phyloP scores from a whole-genome alignment of 1,140 invertebrate genomes.

The Drosophila nannoptera region DNA sequence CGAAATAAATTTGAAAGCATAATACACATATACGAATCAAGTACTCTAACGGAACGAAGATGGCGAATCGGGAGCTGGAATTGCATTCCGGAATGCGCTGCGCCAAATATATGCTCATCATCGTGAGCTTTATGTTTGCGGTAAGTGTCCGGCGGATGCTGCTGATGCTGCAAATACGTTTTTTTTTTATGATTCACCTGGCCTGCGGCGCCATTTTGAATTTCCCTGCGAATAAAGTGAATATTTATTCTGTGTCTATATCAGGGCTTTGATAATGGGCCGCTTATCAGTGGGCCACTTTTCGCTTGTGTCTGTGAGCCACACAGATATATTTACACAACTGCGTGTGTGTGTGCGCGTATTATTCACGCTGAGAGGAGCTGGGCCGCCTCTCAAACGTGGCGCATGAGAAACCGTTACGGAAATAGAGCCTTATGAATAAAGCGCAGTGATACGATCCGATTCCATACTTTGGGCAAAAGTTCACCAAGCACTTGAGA shows the following conservation, averaged over 20 bases:
- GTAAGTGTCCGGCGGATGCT: slow-evolving; percentile 82
- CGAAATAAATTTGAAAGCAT: slow-evolving; percentile 19
- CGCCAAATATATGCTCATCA: slow-evolving; percentile 90
- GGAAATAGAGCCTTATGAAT: too few relatives aligned
- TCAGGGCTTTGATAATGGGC: slow-evolving; percentile 23
- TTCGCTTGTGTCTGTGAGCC: slow-evolving; percentile 17
- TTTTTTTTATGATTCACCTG: slow-evolving; percentile 74
- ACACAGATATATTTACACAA: too few relatives aligned
- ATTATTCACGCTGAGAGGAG: neutral
- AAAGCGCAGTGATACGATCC: too few relatives aligned
- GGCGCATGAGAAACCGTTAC: too few relatives aligned
- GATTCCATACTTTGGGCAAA: too few relatives aligned
- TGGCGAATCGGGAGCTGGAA: slow-evolving; percentile 71
- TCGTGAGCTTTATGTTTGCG: slow-evolving; percentile 91
- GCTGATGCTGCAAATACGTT: too few relatives aligned
- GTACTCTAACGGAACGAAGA: slow-evolving; percentile 30
- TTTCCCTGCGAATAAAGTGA: slow-evolving; percentile 2
- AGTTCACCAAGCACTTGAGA: too few relatives aligned
- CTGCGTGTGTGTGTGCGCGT: neutral
- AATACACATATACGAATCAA: slow-evolving; percentile 11
- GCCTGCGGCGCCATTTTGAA: slow-evolving; percentile 56
- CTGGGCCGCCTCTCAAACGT: too few relatives aligned
- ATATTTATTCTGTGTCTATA: neutral
- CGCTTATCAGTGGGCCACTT: slow-evolving; percentile 36
- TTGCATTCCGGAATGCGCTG: slow-evolving; percentile 87